phyloP scores from a whole-genome alignment of 1,140 invertebrate genomes.

The Papilio machaon region DNA sequence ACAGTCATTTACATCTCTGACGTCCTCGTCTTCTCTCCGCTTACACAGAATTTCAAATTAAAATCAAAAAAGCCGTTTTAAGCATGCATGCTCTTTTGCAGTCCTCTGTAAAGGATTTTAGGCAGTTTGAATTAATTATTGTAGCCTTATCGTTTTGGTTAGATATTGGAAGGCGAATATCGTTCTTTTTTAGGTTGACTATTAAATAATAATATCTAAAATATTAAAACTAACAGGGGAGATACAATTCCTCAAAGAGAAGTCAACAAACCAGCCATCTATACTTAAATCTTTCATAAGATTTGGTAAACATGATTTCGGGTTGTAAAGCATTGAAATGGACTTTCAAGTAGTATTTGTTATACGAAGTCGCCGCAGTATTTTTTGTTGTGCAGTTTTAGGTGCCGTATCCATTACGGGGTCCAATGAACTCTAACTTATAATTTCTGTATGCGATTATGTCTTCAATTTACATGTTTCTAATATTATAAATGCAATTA shows the following conservation, averaged over 20 bases:
- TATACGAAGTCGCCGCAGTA: background rate
- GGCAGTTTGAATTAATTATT: conserved; percentile 1
- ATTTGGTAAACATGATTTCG: background rate
- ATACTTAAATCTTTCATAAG: background rate
- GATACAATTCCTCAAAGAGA: background rate
- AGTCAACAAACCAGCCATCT: too few relatives aligned
- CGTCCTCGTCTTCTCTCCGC: background rate
- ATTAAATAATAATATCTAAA: background rate
- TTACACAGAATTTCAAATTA: conserved; percentile 9
- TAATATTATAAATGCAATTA: too few relatives aligned
- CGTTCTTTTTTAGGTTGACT: background rate
- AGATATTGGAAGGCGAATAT: background rate
- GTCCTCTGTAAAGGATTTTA: background rate
- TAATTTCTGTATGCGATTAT: background rate
- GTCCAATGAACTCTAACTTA: background rate
- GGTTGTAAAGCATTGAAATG: background rate
- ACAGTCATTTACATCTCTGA: conserved; percentile 21
- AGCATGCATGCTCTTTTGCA: background rate
- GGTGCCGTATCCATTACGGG: background rate
- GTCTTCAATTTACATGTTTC: background rate
- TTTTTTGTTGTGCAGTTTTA: background rate
- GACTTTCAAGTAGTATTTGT: background rate
- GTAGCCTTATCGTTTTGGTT: background rate
- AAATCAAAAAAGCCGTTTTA: conserved; percentile 10
- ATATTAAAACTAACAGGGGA: background rate